These are phyloP conservation scores for Fopius arisanus DNA, from an alignment of 1,140 invertebrate genomes.

Conservation along the genomic window DNA sequence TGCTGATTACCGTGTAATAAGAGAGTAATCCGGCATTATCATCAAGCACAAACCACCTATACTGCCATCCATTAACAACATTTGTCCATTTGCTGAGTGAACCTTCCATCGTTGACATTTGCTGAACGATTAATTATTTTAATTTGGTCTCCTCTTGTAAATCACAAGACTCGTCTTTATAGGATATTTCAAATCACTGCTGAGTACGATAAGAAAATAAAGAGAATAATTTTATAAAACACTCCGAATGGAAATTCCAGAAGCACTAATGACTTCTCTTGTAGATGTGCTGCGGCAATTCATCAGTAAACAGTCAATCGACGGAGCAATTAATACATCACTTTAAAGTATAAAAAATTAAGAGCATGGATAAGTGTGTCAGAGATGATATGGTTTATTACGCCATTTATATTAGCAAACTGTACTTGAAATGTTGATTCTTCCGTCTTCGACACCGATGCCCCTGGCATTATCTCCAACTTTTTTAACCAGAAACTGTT, in stretches of 20 bases:
- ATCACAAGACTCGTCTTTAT: background rate
- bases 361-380: background rate
- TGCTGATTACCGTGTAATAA: constrained; percentile 92
- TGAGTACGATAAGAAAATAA: background rate
- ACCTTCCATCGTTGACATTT: constrained; percentile 87
- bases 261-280: background rate
- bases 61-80: constrained; percentile 99
- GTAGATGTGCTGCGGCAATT: background rate
- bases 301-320: background rate
- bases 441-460: background rate
- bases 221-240: background rate
- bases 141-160: background rate
- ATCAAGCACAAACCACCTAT: constrained; percentile 98
- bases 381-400: background rate
- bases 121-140: background rate
- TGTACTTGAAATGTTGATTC: background rate
- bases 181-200: background rate
- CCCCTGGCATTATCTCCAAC: background rate
- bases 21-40: constrained; percentile 93
- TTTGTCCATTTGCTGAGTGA: constrained; percentile 99
- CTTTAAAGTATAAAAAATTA: background rate
- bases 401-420: background rate
- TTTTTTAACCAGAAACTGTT: background rate
- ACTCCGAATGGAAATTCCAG: background rate
- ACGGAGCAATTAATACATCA: background rate